Conservation (phyloP, 2,888 invertebrate species). For the Oligia strigilis region DNA sequence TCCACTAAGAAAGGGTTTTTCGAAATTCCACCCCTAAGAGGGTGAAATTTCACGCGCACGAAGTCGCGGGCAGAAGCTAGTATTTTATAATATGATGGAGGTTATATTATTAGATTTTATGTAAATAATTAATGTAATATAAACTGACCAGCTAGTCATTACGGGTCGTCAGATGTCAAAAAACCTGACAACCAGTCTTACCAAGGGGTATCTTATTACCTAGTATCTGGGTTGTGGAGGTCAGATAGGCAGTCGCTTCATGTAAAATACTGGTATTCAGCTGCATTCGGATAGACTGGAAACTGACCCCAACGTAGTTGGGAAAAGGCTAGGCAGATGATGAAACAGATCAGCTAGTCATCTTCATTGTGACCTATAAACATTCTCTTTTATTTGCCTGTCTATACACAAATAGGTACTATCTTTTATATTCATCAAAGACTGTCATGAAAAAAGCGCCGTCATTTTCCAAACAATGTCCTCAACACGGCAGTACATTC, state of each 20-base stretch:
- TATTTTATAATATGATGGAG: neutral
- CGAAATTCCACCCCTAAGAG: too few relatives aligned
- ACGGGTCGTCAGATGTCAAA: neutral
- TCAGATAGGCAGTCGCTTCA: neutral
- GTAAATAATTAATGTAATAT: neutral
- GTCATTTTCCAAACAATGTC: constrained; percentile 43
- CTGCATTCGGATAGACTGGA: neutral
- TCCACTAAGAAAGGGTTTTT: too few relatives aligned
- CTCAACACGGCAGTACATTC: constrained; percentile 39
- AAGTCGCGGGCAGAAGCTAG: too few relatives aligned
- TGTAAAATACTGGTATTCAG: neutral
- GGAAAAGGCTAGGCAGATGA: neutral
- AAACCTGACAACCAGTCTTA: neutral
- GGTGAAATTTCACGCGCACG: too few relatives aligned
- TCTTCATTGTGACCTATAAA: neutral
- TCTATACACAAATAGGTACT: neutral
- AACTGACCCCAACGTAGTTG: neutral
- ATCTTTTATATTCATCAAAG: constrained; percentile 24
- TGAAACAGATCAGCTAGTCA: neutral
- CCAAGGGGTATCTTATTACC: neutral
- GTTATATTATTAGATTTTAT: neutral
- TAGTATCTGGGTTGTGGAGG: neutral
- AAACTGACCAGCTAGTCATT: too few relatives aligned
- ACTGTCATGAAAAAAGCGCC: constrained; percentile 20
- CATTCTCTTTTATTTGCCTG: neutral